phyloP scores from a whole-genome alignment of 92 coral and sea anemone species.

The Zoanthus sociatus region DNA sequence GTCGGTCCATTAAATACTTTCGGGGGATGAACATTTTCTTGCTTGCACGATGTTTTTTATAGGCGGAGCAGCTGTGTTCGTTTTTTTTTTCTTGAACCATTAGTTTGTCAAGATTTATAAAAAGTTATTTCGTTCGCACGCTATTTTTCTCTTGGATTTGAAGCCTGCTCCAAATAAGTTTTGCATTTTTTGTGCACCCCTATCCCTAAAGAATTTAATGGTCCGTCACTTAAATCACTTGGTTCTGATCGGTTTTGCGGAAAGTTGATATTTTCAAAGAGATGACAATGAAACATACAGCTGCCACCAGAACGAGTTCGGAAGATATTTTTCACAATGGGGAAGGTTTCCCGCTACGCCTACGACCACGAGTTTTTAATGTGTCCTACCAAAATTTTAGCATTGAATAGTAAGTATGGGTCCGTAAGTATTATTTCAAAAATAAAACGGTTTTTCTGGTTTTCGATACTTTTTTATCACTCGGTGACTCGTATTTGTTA shows the following conservation, averaged over 20 bases:
- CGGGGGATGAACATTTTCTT: no score
- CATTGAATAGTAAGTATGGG: constrained; percentile 6
- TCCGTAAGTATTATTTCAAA: no score
- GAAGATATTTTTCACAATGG: neutral
- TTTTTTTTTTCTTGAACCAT: no score
- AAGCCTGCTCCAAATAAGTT: no score
- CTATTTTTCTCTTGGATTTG: no score
- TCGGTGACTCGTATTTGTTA: neutral
- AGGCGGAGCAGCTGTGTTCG: no score
- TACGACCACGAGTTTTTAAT: neutral
- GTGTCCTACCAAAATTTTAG: constrained; percentile 20
- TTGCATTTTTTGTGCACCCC: no score
- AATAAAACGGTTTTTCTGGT: neutral
- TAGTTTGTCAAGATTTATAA: no score
- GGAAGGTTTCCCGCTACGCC: neutral
- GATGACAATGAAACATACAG: neutral
- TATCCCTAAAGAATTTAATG: no score
- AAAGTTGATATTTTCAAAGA: neutral
- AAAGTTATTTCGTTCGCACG: no score
- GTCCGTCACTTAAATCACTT: neutral
- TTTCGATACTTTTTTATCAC: constrained; percentile 6
- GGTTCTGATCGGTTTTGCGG: neutral
- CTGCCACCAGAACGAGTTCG: neutral
- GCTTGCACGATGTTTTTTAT: no score
- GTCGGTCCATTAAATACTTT: no score